A percentile compares a stretch with the other conserved stretches of the same genome.
Evolutionary conservation across 2,888 invertebrate genomes (phyloP).

Genomic region (Octodonta nipae): DNA sequence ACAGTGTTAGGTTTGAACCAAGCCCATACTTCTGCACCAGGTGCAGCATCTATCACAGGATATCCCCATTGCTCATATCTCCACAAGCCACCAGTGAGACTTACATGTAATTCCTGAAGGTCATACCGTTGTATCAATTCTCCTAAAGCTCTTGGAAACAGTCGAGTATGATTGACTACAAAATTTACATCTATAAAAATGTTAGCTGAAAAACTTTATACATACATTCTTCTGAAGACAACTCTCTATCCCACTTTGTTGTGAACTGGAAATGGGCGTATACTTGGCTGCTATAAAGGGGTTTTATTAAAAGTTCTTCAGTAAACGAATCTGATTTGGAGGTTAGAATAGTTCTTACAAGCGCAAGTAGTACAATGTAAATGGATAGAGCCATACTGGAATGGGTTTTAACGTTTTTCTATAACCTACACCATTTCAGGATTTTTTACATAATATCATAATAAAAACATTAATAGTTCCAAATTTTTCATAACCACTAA

Average conservation of each 20-base stretch:
- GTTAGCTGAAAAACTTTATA: slow-evolving; percentile 1
- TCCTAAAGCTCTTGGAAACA: slow-evolving; percentile 78
- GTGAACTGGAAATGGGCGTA: slow-evolving; percentile 86
- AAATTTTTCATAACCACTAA: no score
- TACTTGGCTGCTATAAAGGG: slow-evolving; percentile 68
- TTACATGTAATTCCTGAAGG: slow-evolving; percentile 81
- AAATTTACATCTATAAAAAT: slow-evolving; percentile 9
- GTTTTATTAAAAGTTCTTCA: slow-evolving; percentile 81
- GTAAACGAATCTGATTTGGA: no score
- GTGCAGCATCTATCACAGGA: slow-evolving; percentile 75
- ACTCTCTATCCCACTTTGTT: slow-evolving; percentile 56
- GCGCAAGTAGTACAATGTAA: no score
- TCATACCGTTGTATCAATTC: slow-evolving; percentile 75
- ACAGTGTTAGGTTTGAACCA: slow-evolving; percentile 66
- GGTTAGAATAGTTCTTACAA: no score
- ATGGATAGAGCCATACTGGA: no score
- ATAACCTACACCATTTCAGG: no score
- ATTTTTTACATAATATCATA: no score
- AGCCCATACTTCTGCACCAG: slow-evolving; percentile 87
- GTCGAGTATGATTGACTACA: slow-evolving; percentile 67
- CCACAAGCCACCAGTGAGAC: slow-evolving; percentile 90
- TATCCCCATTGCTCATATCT: slow-evolving; percentile 88
- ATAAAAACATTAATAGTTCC: no score
- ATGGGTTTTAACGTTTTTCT: no score
- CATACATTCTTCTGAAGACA: slow-evolving; percentile 47